phyloP scores from a whole-genome alignment of 2,888 invertebrate species.

The Petrolisthes manimaculis region DNA sequence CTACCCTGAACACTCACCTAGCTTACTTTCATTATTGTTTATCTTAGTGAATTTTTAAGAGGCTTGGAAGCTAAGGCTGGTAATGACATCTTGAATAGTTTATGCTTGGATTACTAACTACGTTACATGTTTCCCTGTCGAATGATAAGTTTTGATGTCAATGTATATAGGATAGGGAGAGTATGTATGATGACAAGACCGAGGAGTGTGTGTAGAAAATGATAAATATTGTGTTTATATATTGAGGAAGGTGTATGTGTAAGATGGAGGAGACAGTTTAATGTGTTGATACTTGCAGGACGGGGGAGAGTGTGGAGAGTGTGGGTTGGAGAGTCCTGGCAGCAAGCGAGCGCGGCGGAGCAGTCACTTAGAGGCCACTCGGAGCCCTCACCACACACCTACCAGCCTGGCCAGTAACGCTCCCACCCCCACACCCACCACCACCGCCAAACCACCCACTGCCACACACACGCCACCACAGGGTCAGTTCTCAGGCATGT shows the following conservation, averaged over 20 bases:
- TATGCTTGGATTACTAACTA: too few species aligned
- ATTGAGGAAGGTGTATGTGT: background rate
- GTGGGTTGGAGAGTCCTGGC: constrained; percentile 44
- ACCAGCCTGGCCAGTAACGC: constrained; percentile 53
- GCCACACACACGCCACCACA: constrained; percentile 38
- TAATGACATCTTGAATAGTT: too few species aligned
- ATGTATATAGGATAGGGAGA: too few species aligned
- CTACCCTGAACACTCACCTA: too few species aligned
- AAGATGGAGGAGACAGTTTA: background rate
- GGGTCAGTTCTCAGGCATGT: constrained; percentile 6
- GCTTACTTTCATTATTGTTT: too few species aligned
- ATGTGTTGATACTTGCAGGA: background rate
- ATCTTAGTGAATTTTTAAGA: too few species aligned
- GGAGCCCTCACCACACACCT: constrained; percentile 26
- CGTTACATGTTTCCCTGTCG: too few species aligned
- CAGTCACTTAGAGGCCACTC: constrained; percentile 39
- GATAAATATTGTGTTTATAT: too few species aligned
- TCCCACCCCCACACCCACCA: constrained; percentile 21
- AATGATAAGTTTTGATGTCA: too few species aligned
- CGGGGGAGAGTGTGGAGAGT: constrained; percentile 38
- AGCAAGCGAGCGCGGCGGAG: constrained; percentile 47
- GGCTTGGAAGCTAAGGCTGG: too few species aligned
- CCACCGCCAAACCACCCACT: background rate
- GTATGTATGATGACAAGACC: too few species aligned
- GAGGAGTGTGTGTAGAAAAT: too few species aligned